Evolutionary conservation across 2,113 vertebrate species (phyloP).

Genomic region (Pollachius pollachius): DNA sequence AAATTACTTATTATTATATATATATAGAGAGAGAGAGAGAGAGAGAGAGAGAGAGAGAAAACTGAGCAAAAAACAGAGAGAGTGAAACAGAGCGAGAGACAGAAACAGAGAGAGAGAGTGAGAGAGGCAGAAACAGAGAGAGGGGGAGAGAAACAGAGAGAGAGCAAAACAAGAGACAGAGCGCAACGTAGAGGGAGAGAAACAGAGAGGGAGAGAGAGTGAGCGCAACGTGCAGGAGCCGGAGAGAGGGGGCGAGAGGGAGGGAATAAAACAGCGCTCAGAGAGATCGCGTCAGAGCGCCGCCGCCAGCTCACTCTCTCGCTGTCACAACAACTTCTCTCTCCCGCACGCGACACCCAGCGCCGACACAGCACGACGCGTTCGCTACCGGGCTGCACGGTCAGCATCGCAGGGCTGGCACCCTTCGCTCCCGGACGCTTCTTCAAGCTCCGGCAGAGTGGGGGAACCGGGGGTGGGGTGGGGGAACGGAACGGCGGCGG

Average conservation of each 20-base stretch:
- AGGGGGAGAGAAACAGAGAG: slow-evolving; percentile 13
- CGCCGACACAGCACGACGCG: too few species aligned
- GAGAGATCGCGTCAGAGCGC: too few species aligned
- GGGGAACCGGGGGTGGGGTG: too few species aligned
- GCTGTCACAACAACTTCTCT: too few species aligned
- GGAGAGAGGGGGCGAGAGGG: slow-evolving; percentile 15
- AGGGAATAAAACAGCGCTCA: neutral
- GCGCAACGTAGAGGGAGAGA: neutral
- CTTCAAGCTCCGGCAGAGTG: too few species aligned
- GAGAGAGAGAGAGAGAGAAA: neutral
- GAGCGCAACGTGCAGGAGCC: slow-evolving; percentile 2
- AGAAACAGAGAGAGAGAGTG: neutral
- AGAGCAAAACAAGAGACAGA: neutral
- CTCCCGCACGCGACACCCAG: too few species aligned
- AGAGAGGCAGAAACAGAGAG: slow-evolving; percentile 8
- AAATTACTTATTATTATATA: neutral
- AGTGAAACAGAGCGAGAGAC: neutral
- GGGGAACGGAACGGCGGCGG: too few species aligned
- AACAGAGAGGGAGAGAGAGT: slow-evolving; percentile 31
- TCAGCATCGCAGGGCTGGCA: slow-evolving; percentile 19
- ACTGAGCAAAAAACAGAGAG: too few species aligned
- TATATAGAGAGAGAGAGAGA: neutral
- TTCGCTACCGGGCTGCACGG: too few species aligned
- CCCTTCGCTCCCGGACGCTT: too few species aligned
- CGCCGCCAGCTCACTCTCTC: too few species aligned